Evolutionary conservation across 2,797 vertebrate genomes (phyloP), one percentile per base, ranked within the genome.

Genomic region (Euphonia xanthogaster): DNA sequence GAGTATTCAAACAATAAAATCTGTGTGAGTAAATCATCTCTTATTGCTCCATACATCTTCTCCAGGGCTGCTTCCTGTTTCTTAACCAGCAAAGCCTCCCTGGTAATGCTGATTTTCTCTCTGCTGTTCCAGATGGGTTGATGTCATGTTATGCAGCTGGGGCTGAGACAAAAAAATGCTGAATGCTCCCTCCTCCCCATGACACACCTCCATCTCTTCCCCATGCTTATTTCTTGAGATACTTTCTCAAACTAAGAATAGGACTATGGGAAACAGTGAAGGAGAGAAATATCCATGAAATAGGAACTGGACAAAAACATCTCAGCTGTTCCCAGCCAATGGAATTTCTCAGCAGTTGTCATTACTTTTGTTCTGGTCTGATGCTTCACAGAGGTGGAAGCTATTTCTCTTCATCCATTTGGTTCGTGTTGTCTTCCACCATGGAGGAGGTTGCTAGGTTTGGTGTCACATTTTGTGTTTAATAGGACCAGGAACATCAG

Each of bases 1-100:
- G 61, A 0, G 0, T 82, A 66, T 89, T 90, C 86, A 92, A 92
- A 94, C 77, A 76, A 66, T 73, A 92, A 93, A 88, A 82, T 58
- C 86, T 48, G 31, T 6, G 21, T n/a, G 55, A 90, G 71, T 85
- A 93, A 92, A 92, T 94, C 6, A 92, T 74, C 57, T 66, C 76
- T 87, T 85, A 82, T 17, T 90, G 88, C 77, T 85, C 74, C 94
- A 89, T 67, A n/a, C 45, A 74, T 92, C 92, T 94, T 94, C 62
- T 92, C 60, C 0, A 0, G 76, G 60, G 62, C 67, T 74, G 55
- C 37, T 88, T 84, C 61, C 33, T 42, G 17, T 42, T 88, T 61
- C 63, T 85, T 40, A 90, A 75, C 58, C 71, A 78, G 55, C 70
- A 84, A 84, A 86, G 9, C 20, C 71, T 55, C 42, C 47, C 45